Percentiles rank a stretch among this genome's conserved stretches.
Evolutionary conservation across 2,797 vertebrate genomes (phyloP).

Genomic region (Yasuhikotakia modesta): DNA sequence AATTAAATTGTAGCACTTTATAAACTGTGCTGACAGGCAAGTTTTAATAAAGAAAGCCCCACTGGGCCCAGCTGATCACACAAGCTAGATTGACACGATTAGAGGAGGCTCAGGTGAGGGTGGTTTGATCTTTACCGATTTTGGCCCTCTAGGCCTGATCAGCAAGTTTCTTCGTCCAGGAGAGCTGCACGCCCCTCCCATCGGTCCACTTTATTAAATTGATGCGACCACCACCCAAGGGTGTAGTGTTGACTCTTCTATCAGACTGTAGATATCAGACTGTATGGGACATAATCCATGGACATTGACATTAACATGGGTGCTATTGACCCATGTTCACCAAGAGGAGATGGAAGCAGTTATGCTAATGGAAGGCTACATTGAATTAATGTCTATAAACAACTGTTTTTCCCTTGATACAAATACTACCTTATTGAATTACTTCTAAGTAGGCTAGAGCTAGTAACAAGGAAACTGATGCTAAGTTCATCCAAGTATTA

Average conservation of each 20-base stretch:
- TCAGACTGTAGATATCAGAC: constrained; percentile 58
- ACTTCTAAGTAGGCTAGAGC: constrained; percentile 19
- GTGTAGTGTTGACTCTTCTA: constrained; percentile 60
- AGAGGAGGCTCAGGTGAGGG: constrained; percentile 50
- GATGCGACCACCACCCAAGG: constrained; percentile 60
- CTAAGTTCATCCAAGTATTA: neutral
- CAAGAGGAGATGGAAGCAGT: constrained; percentile 52
- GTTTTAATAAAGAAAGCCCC: constrained; percentile 60
- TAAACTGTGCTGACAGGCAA: constrained; percentile 47
- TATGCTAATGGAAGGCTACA: constrained; percentile 59
- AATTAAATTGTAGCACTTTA: constrained; percentile 1
- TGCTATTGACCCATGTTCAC: constrained; percentile 45
- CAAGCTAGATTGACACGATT: constrained; percentile 62
- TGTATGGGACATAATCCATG: constrained; percentile 61
- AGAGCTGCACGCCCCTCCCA: constrained; percentile 65
- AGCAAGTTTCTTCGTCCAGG: constrained; percentile 59
- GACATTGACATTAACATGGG: constrained; percentile 58
- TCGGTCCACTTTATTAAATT: constrained; percentile 61
- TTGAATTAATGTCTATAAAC: constrained; percentile 54
- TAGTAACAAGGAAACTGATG: neutral
- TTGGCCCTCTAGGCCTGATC: constrained; percentile 59
- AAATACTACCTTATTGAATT: constrained; percentile 24
- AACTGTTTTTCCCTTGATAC: constrained; percentile 47
- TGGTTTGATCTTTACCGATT: constrained; percentile 62
- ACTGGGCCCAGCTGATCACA: constrained; percentile 56